A percentile compares a stretch with the other conserved stretches of the same genome.
phyloP scores from a whole-genome alignment of 2,797 vertebrate genomes.

The Knipowitschia caucasica region DNA sequence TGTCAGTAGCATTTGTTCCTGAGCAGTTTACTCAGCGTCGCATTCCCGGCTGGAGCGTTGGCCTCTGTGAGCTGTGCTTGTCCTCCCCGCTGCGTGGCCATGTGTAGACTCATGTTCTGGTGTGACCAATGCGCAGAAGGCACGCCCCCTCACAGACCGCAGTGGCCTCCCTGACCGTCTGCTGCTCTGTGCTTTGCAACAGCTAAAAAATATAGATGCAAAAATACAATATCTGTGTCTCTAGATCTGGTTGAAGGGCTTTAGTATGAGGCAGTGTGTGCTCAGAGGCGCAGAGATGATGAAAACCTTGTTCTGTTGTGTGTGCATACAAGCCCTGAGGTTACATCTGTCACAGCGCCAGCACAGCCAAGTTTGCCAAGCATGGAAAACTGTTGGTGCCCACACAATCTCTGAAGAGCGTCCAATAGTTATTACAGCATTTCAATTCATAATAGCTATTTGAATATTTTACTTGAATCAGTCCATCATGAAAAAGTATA shows the following conservation, averaged over 20 bases:
- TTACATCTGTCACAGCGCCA: slow-evolving; percentile 49
- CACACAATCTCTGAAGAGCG: slow-evolving; percentile 24
- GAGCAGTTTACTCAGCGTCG: slow-evolving; percentile 16
- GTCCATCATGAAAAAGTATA: too few species aligned
- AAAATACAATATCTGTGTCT: slow-evolving; percentile 11
- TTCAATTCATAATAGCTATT: too few species aligned
- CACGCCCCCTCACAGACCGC: slow-evolving; percentile 25
- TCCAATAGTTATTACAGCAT: slow-evolving; percentile 7
- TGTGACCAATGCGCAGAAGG: slow-evolving; percentile 33
- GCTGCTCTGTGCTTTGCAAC: slow-evolving; percentile 34
- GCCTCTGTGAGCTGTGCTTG: slow-evolving; percentile 24
- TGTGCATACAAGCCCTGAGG: slow-evolving; percentile 45
- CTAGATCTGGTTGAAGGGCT: slow-evolving; percentile 16
- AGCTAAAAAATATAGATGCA: slow-evolving; percentile 31
- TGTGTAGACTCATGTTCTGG: slow-evolving; percentile 33
- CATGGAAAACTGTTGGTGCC: background rate
- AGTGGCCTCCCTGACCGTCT: slow-evolving; percentile 38
- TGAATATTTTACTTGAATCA: too few species aligned
- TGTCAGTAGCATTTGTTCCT: slow-evolving; percentile 31
- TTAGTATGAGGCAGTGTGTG: slow-evolving; percentile 26
- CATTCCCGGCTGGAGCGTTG: slow-evolving; percentile 16
- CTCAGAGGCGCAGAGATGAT: slow-evolving; percentile 33
- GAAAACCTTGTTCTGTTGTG: slow-evolving; percentile 38
- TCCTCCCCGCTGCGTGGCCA: slow-evolving; percentile 19
- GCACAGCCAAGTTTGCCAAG: slow-evolving; percentile 31